Percentiles rank a stretch among this genome's conserved stretches.
These are phyloP conservation scores for Labeo catla DNA, from an alignment of 2,113 vertebrate genomes.

Conservation along the genomic window DNA sequence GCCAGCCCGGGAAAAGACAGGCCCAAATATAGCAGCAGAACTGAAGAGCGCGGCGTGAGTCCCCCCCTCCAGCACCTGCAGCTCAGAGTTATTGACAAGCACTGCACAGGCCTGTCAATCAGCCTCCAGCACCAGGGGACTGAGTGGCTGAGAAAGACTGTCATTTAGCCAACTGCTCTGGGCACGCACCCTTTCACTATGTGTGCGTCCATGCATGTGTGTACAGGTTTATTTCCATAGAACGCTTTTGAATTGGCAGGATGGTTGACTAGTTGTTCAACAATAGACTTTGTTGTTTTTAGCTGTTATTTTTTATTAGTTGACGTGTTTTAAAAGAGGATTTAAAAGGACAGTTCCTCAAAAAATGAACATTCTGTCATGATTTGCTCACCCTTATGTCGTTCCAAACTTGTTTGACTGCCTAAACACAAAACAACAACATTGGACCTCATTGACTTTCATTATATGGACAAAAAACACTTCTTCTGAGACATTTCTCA, in stretches of 20 bases:
- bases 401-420: not conserved
- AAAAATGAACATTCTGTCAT: not conserved
- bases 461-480: not conserved
- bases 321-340: not conserved
- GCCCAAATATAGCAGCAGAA: conserved; percentile 44
- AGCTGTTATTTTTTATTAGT: not conserved
- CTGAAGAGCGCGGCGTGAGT: conserved; percentile 19
- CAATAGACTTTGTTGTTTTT: not conserved
- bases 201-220: not conserved
- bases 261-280: not conserved
- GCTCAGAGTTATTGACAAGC: conserved; percentile 52
- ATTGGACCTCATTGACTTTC: not conserved
- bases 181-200: conserved; percentile 23
- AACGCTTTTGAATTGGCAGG: not conserved
- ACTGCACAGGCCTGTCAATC: conserved; percentile 47
- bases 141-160: conserved; percentile 46
- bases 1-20: not conserved
- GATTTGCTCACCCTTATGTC: no score
- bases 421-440: not conserved
- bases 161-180: conserved; percentile 46
- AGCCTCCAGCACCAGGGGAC: conserved; percentile 45
- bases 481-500: not conserved
- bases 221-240: not conserved
- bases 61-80: conserved; percentile 33
- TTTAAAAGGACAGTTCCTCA: not conserved